Base-by-base conservation (phyloP, 2,797 vertebrate genomes). In the Danio choprae region DNA sequence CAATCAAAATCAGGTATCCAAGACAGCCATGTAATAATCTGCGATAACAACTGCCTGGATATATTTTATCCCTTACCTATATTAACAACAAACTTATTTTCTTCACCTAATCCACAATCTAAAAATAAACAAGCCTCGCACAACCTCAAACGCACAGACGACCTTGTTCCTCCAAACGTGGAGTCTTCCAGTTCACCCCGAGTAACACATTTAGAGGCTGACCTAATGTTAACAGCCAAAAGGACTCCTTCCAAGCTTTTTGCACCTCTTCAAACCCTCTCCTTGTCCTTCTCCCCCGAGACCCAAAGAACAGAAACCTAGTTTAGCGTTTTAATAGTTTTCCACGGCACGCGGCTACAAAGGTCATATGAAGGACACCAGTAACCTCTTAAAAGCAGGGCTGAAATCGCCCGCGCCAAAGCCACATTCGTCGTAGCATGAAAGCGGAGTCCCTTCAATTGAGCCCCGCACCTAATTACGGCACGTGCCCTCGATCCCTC, bases 291-390 rank as follows among this genome's bases (percentile, higher is more conserved):
- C 46, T 68, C 51, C 58, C 65, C 62, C 22, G 29, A 77, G 74
- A 82, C 68, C 41, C 40, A 38, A 71, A 67, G 81, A 82, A 82
- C 81, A 78, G 81, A 82, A 82, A 82, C 74, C 81, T 56, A 82
- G 81, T 82, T 82, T 82, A 82, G 74, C 38, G 74, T 77, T 82
- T 78, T 78, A 82, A 78, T 82, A 82, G 81, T 82, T 78, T 79
- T 72, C 68, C 50, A 82, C 41, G 48, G 67, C 81, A 78, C 40
- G 13, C 51, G 40, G 44, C 70, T 78, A 29, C 60, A 80, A 76
- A 77, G 82, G 82, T 84, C 74, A 84, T 18, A 7, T 44, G 67
- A 73, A 81, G 74, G 74, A 81, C 82, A 53, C 29, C 18, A 13
- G 44, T 29, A 50, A 68, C 71, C 40, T 64, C 10, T 71, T 36